phyloP scores from a whole-genome alignment of 2,113 vertebrate species.

The Xenopus tropicalis region UCB_Xtro_10.0 CM004444.2:82378001-82378500 shows the following conservation, averaged over 20 bases:
- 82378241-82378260: too few species aligned
- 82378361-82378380: constrained; percentile 4
- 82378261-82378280: background rate
- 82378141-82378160: background rate
- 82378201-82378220: background rate
- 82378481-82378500: constrained; percentile 9
- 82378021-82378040: too few species aligned
- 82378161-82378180: background rate
- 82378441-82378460: background rate
- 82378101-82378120: too few species aligned
- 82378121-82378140: background rate
- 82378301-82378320: constrained; percentile 21
- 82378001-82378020: too few species aligned
- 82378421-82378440: background rate
- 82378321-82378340: constrained; percentile 29
- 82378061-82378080: too few species aligned
- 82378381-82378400: background rate
- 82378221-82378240: background rate
- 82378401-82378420: background rate
- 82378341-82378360: background rate
- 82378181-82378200: background rate
- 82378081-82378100: too few species aligned
- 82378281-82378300: constrained; percentile 21
- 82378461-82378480: background rate
- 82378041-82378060: too few species aligned